Evolutionary conservation across 2,888 invertebrate genomes (phyloP).

Genomic region (Arctia plantaginis): DNA sequence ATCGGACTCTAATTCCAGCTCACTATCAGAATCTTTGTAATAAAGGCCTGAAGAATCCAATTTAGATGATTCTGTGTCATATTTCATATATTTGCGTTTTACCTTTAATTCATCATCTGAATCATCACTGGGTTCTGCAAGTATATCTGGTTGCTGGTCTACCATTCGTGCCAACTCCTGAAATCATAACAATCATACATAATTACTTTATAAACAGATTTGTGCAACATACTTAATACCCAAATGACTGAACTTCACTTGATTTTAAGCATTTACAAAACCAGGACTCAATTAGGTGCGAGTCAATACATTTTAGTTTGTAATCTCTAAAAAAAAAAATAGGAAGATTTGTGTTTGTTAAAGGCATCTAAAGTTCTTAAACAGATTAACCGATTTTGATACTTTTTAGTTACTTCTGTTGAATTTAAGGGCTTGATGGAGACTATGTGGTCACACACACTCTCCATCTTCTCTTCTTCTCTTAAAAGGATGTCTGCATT

Average conservation of each 20-base stretch:
- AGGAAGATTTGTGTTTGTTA: not conserved
- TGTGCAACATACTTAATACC: not conserved
- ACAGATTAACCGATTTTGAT: no score
- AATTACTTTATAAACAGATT: no score
- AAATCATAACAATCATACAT: conserved; percentile 15
- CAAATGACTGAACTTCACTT: not conserved
- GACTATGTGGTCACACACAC: no score
- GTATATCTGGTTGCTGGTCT: conserved; percentile 89
- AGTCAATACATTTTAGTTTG: not conserved
- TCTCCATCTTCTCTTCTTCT: no score
- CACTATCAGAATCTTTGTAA: conserved; percentile 89
- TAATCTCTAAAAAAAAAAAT: not conserved
- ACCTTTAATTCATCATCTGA: conserved; percentile 86
- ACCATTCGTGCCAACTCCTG: conserved; percentile 85
- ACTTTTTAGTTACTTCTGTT: no score
- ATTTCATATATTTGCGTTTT: conserved; percentile 86
- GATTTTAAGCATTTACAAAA: not conserved
- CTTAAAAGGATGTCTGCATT: no score
- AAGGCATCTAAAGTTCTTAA: no score
- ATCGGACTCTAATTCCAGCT: conserved; percentile 87
- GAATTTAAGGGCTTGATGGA: no score
- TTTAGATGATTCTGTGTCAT: conserved; percentile 89
- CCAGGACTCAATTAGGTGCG: not conserved
- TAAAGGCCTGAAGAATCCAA: conserved; percentile 90
- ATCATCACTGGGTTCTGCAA: conserved; percentile 89